phyloP scores from a whole-genome alignment of 2,888 invertebrate genomes.

The Beris chalybata region DNA sequence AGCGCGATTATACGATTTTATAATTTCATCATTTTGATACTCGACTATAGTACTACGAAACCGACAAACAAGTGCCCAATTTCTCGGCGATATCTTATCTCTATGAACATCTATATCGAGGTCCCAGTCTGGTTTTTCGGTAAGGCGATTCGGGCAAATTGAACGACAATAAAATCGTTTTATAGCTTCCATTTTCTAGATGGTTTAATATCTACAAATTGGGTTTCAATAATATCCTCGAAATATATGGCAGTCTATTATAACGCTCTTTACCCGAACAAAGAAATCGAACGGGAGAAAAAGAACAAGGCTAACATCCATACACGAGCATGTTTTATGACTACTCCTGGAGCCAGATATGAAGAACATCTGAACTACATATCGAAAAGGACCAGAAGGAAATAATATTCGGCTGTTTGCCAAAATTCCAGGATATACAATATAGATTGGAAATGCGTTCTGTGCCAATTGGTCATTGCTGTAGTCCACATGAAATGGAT shows the following conservation, averaged over 20 bases:
- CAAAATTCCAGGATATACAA: constrained; percentile 11
- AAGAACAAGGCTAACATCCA: not conserved
- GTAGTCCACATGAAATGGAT: constrained; percentile 10
- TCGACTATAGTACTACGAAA: not conserved
- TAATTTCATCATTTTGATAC: constrained; percentile 34
- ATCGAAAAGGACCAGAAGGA: constrained; percentile 10
- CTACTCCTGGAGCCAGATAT: constrained; percentile 15
- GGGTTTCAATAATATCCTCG: constrained; percentile 39
- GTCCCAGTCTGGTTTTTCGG: not conserved
- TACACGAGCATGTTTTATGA: constrained; percentile 10
- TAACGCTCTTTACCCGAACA: constrained; percentile 30
- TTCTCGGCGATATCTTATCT: not conserved
- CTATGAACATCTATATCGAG: not conserved
- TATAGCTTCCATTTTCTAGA: constrained; percentile 40
- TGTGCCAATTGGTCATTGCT: constrained; percentile 21
- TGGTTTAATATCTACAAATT: constrained; percentile 41
- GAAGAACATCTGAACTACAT: constrained; percentile 12
- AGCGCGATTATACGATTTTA: constrained; percentile 36
- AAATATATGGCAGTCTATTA: constrained; percentile 39
- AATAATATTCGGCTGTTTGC: constrained; percentile 15
- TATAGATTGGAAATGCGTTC: constrained; percentile 8
- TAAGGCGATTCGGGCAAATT: constrained; percentile 35
- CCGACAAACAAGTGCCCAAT: not conserved
- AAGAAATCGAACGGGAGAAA: constrained; percentile 11
- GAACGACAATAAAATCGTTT: constrained; percentile 39